phyloP scores from a whole-genome alignment of 2,888 invertebrate species.

The Caenorhabditis zanzibari region DNA sequence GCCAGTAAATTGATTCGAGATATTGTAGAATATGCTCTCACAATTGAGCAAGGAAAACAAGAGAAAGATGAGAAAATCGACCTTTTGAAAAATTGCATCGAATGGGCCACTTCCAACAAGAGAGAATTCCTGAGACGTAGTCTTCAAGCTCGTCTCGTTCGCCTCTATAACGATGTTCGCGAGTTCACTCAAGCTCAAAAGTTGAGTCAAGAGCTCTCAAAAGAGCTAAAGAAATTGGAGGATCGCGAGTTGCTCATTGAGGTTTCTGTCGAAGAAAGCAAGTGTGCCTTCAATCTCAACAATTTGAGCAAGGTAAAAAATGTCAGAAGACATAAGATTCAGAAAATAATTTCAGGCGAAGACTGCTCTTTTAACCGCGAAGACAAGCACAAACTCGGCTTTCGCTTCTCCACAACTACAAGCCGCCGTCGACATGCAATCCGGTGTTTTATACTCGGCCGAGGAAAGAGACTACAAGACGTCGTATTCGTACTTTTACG shows the following conservation, averaged over 20 bases:
- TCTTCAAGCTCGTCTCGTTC: conserved; percentile 95
- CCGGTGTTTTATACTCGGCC: conserved; percentile 98
- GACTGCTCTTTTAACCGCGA: conserved; percentile 96
- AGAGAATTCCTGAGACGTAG: conserved; percentile 97
- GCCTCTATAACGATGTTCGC: conserved; percentile 88
- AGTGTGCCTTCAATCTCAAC: conserved; percentile 97
- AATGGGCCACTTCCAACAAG: conserved; percentile 98
- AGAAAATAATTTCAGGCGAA: conserved; percentile 85
- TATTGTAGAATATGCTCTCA: conserved; percentile 96
- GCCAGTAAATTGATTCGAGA: conserved; percentile 98
- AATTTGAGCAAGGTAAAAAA: conserved; percentile 64
- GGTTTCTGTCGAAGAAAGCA: conserved; percentile 97
- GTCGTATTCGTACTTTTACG: conserved; percentile 99
- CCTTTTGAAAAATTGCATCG: conserved; percentile 92
- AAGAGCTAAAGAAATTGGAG: conserved; percentile 96
- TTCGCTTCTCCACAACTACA: conserved; percentile 89
- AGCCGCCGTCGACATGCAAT: conserved; percentile 96
- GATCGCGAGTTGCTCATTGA: conserved; percentile 99
- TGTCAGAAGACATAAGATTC: neutral
- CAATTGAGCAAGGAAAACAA: conserved; percentile 89
- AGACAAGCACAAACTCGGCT: conserved; percentile 98
- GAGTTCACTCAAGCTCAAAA: conserved; percentile 82
- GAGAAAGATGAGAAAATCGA: conserved; percentile 83
- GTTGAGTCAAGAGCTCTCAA: conserved; percentile 82
- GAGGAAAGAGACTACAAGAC: conserved; percentile 99